These are phyloP conservation scores for Progne subis DNA, from an alignment of 2,113 vertebrate species.

Conservation along the genomic window DNA sequence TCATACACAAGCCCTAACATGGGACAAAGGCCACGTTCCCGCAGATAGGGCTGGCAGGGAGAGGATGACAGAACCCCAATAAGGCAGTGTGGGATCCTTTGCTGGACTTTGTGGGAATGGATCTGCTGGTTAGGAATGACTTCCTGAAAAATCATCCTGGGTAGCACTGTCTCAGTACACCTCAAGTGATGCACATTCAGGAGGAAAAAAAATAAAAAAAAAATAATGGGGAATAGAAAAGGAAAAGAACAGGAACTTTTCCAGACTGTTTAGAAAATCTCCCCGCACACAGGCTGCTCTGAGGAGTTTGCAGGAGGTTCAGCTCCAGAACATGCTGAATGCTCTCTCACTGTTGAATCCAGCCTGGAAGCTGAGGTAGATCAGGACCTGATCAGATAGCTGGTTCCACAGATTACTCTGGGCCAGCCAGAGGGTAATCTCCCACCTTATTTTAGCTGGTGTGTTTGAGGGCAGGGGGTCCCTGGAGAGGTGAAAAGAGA, in stretches of 20 bases:
- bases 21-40: neutral
- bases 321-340: neutral
- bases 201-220: neutral
- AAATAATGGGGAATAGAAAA: neutral
- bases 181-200: neutral
- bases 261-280: neutral
- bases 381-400: neutral
- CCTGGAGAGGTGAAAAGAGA: neutral
- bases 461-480: neutral
- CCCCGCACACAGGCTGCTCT: neutral
- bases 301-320: neutral
- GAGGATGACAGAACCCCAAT: rapidly evolving
- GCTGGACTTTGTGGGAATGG: neutral
- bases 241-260: neutral
- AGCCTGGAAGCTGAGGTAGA: neutral
- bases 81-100: rapidly evolving
- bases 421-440: neutral
- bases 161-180: rapidly evolving
- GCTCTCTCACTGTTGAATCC: neutral
- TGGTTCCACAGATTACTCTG: neutral
- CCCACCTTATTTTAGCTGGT: neutral
- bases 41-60: neutral
- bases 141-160: neutral
- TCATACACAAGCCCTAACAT: rapidly evolving
- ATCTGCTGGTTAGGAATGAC: neutral